Evolutionary conservation across 2,113 vertebrate species (phyloP), one percentile per base, ranked within the genome.

Genomic region (Polypterus senegalus): DNA sequence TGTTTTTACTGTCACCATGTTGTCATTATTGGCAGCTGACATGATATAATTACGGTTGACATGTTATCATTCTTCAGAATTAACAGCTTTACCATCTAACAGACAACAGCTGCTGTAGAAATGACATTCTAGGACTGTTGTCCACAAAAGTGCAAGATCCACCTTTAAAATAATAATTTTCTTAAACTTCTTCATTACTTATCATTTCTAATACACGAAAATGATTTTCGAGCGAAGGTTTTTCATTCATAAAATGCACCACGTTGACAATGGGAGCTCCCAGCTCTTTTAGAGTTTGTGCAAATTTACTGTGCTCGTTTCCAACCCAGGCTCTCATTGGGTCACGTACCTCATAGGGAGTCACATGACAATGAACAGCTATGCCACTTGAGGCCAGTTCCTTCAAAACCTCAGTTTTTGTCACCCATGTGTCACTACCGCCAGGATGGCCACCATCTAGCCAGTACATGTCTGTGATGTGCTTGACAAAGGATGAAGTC

Each of bases 291-390:
- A 99, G 87, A 43, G 83, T 85, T 68, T 86, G 81, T 43, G 94
- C 82, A 71, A 99, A 99, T 71, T 74, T 79, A 54, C 69, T 71
- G 64, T 99, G 90, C 74, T 99, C 95, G 9, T 86, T 89, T 67
- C 95, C 94, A 75, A 98, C 96, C 96, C 95, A 99, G 5, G 90
- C 90, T 71, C 96, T 84, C 89, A 93, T 92, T 5, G 88, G 89
- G 74, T 99, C 95, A 3, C 79, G 75, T 49, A 99, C 96, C 79
- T 99, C 93, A 52, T 99, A 98, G 0, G 94, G 96, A 3, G 95
- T 98, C 46, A 98, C 95, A 1, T 98, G 96, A 66, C 91, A 80
- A 7, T 96, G 90, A 61, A 97, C 70, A 7, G 81, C 77, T 71
- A 93, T 83, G 0, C 88, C 88, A 10, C 88, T 91, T 64, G 82